Conservation (phyloP, 2,888 invertebrate genomes). For the Stenodera caucasica region DNA sequence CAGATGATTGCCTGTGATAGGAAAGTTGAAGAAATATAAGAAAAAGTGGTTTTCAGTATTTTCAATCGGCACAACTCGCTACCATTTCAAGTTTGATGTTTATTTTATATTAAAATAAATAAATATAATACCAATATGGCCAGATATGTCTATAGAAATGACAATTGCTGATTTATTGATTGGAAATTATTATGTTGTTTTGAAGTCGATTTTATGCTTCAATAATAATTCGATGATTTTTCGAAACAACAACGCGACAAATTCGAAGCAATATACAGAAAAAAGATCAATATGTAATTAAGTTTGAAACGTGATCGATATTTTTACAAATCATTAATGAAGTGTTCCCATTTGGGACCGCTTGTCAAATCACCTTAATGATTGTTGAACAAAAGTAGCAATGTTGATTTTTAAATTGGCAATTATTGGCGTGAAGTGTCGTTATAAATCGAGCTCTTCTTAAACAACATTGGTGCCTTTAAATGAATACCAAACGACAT, state of each 20-base stretch:
- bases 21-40: too few species aligned
- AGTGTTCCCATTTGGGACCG: not conserved
- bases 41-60: not conserved
- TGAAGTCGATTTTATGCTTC: too few species aligned
- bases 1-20: slow-evolving; percentile 34
- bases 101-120: not conserved
- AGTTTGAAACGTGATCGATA: too few species aligned
- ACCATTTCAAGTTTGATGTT: not conserved
- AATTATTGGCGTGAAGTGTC: not conserved
- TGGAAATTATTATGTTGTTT: slow-evolving; percentile 38
- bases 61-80: not conserved
- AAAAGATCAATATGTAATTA: too few species aligned
- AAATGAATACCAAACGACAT: slow-evolving; percentile 1
- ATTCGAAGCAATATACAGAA: too few species aligned
- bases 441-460: too few species aligned
- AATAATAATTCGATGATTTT: too few species aligned
- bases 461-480: too few species aligned
- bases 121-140: not conserved
- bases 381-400: too few species aligned
- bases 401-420: not conserved
- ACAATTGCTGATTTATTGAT: slow-evolving; percentile 40
- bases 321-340: not conserved
- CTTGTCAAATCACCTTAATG: not conserved
- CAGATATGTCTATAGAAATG: slow-evolving; percentile 10
- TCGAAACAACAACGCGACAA: too few species aligned